These are phyloP conservation scores for Muschampia plurimacula DNA, from an alignment of 2,888 invertebrate species.

Conservation along the genomic window DNA sequence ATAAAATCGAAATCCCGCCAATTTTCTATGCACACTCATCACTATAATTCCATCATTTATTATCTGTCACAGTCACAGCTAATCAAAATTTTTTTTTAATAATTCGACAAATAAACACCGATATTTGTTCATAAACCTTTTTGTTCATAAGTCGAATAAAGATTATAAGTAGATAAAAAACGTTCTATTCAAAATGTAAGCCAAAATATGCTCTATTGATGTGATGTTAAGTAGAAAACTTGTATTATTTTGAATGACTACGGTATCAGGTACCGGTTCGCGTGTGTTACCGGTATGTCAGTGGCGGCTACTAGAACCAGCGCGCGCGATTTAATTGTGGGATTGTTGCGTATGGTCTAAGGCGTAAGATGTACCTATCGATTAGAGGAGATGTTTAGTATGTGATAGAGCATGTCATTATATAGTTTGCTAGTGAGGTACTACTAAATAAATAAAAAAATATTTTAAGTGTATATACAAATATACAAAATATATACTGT, in stretches of 20 bases:
- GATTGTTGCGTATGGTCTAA: background rate
- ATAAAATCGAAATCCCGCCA: background rate
- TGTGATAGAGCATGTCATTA: no score
- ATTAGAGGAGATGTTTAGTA: no score
- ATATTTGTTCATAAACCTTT: background rate
- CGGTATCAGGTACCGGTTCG: background rate
- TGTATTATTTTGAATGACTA: background rate
- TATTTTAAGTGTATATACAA: no score
- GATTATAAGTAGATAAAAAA: background rate
- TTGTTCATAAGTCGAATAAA: background rate
- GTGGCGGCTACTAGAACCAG: background rate
- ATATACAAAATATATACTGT: no score
- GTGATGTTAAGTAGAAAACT: background rate
- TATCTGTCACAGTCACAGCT: no score
- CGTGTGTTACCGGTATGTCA: slow-evolving; percentile 1
- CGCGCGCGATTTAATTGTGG: background rate
- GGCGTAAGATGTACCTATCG: no score
- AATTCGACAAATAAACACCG: no score
- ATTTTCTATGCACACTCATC: background rate
- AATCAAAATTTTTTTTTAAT: no score
- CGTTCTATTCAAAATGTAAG: background rate
- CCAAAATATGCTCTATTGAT: background rate
- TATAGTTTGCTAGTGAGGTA: no score
- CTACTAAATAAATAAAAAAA: no score
- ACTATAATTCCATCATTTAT: background rate